Evolutionary conservation across 2,888 invertebrate genomes (phyloP).

Genomic region (Stenurella melanura): DNA sequence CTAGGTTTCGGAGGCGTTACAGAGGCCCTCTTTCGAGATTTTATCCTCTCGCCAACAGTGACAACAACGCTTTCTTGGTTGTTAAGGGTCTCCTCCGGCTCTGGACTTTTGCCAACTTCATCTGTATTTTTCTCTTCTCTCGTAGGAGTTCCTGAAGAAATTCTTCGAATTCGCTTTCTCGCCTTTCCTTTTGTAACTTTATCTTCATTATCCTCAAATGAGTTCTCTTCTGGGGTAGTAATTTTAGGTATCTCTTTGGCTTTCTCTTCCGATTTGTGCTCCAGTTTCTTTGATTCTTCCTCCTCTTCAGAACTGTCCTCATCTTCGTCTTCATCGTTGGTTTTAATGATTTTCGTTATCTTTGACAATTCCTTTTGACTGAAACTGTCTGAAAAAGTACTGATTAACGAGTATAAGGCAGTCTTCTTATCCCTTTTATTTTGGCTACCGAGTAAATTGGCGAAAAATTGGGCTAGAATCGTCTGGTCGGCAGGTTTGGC

Average conservation of each 20-base stretch:
- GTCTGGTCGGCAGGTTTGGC: conserved; percentile 59
- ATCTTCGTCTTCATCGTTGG: conserved; percentile 75
- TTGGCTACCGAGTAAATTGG: conserved; percentile 62
- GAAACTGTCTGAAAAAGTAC: conserved; percentile 63
- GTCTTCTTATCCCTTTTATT: conserved; percentile 64
- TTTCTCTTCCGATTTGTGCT: conserved; percentile 33
- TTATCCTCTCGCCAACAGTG: conserved; percentile 60
- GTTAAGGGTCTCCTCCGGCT: conserved; percentile 50
- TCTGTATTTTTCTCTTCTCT: conserved; percentile 53
- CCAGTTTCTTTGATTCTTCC: conserved; percentile 49
- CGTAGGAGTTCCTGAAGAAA: conserved; percentile 45
- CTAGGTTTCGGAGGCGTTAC: conserved; percentile 56
- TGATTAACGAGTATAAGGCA: conserved; percentile 62
- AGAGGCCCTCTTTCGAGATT: conserved; percentile 56
- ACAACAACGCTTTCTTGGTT: conserved; percentile 62
- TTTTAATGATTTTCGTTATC: conserved; percentile 77
- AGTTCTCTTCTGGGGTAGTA: conserved; percentile 24
- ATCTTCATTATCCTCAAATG: conserved; percentile 46
- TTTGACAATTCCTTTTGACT: conserved; percentile 73
- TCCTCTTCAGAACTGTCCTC: conserved; percentile 74
- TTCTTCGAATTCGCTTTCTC: conserved; percentile 43
- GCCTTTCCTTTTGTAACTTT: conserved; percentile 50
- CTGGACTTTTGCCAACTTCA: conserved; percentile 44
- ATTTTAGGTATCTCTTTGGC: conserved; percentile 17
- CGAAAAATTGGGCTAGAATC: conserved; percentile 64